Percentiles rank a stretch among this genome's conserved stretches.
Conservation (phyloP, 2,888 invertebrate species). For the Stenchaetothrips biformis region DNA sequence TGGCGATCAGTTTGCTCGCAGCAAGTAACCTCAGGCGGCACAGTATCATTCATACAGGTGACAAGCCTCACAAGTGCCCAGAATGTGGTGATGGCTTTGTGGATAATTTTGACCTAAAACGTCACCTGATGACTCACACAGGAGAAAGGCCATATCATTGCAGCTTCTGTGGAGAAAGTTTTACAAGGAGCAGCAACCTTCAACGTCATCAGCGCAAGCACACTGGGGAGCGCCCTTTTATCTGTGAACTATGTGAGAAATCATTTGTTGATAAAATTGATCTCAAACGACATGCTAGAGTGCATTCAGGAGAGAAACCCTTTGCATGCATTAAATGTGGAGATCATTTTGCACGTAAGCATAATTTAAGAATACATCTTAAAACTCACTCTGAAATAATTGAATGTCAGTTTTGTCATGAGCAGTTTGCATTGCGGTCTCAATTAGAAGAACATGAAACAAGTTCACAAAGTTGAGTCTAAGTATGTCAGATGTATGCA, state of each 20-base stretch:
- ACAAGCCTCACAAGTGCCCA: constrained; percentile 34
- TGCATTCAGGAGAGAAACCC: constrained; percentile 5
- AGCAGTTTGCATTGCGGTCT: neutral
- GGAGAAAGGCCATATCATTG: constrained; percentile 33
- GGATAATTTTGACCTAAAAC: constrained; percentile 27
- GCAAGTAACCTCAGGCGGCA: neutral
- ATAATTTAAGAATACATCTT: neutral
- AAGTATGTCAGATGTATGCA: neutral
- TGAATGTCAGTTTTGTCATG: neutral
- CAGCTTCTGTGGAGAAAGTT: constrained; percentile 30
- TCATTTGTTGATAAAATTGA: constrained; percentile 14
- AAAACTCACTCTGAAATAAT: neutral
- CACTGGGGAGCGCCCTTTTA: constrained; percentile 31
- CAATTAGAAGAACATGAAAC: neutral
- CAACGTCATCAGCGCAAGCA: constrained; percentile 30
- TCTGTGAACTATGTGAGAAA: constrained; percentile 27
- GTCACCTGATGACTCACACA: constrained; percentile 30
- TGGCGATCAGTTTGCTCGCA: neutral
- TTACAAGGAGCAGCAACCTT: constrained; percentile 30
- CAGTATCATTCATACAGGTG: constrained; percentile 24
- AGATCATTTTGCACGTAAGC: neutral
- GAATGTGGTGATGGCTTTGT: constrained; percentile 31
- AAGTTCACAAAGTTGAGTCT: neutral
- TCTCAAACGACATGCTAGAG: neutral
- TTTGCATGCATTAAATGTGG: constrained; percentile 19